phyloP scores from a whole-genome alignment of 2,888 invertebrate genomes.

The Zootermopsis nevadensis region DNA sequence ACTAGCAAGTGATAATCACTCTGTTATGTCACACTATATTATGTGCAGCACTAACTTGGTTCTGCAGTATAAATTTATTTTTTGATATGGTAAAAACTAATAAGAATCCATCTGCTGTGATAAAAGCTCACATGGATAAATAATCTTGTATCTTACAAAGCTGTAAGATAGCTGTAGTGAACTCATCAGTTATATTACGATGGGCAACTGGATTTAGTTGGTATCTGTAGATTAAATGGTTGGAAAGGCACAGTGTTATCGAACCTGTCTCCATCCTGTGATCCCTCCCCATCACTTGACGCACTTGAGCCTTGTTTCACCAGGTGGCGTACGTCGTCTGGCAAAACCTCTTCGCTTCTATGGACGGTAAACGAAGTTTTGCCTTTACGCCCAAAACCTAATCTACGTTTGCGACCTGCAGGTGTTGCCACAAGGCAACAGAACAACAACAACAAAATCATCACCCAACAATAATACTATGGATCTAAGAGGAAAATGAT shows the following conservation, averaged over 20 bases:
- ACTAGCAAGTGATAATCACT: not conserved
- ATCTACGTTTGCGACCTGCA: constrained; percentile 90
- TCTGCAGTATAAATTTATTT: too few relatives aligned
- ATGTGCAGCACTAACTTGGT: not conserved
- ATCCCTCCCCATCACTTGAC: constrained; percentile 91
- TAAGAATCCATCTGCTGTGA: not conserved
- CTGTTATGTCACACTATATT: not conserved
- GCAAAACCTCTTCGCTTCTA: constrained; percentile 97
- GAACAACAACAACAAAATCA: constrained; percentile 31
- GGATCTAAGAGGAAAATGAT: not conserved
- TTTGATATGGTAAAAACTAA: too few relatives aligned
- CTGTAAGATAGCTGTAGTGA: not conserved
- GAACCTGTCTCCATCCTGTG: constrained; percentile 60
- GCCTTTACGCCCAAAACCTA: constrained; percentile 95
- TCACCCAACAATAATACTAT: constrained; percentile 24
- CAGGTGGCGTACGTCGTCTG: constrained; percentile 80
- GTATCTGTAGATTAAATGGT: not conserved
- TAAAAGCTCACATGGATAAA: not conserved
- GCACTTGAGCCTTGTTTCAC: constrained; percentile 87
- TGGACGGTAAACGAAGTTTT: constrained; percentile 97
- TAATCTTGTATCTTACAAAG: not conserved
- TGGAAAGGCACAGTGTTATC: constrained; percentile 43
- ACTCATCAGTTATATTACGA: not conserved
- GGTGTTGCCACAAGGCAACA: constrained; percentile 38
- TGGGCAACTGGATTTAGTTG: not conserved